Evolutionary conservation across 2,888 invertebrate species (phyloP).

Genomic region (Tenthredo distinguenda): DNA sequence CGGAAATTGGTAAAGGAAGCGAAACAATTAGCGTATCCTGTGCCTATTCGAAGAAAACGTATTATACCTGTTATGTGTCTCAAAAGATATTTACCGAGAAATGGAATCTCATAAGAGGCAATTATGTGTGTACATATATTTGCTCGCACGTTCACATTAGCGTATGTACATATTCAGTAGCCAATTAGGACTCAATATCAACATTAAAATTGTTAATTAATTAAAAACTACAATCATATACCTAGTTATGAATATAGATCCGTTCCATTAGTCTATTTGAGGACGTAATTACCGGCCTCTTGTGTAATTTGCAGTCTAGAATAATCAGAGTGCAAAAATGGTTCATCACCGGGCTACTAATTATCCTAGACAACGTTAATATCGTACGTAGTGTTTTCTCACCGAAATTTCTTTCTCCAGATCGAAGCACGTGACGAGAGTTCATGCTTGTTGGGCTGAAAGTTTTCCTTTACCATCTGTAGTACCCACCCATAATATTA

Average conservation of each 20-base stretch:
- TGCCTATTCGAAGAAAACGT: not conserved
- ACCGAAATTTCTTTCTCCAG: not conserved
- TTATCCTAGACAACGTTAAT: not conserved
- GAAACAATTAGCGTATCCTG: constrained; percentile 17
- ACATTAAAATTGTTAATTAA: not conserved
- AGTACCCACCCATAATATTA: not conserved
- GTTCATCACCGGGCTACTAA: not conserved
- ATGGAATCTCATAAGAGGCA: not conserved
- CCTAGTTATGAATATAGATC: not conserved
- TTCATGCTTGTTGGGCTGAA: not conserved
- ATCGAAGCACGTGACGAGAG: not conserved
- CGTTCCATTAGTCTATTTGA: constrained; percentile 4
- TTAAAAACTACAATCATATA: not conserved
- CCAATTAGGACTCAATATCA: constrained; percentile 18
- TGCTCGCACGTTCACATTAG: not conserved
- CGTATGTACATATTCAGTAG: not conserved
- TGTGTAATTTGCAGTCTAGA: not conserved
- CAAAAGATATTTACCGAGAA: constrained; percentile 3
- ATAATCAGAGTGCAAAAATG: not conserved
- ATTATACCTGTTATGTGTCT: not conserved
- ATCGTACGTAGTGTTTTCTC: not conserved
- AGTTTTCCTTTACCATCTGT: not conserved
- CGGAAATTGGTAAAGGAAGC: not conserved
- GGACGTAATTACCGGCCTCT: not conserved
- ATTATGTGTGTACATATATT: not conserved